A percentile compares a stretch with the other conserved stretches of the same genome.
Conservation (phyloP, 2,113 vertebrate species). For the Corydoras maculifer region DNA sequence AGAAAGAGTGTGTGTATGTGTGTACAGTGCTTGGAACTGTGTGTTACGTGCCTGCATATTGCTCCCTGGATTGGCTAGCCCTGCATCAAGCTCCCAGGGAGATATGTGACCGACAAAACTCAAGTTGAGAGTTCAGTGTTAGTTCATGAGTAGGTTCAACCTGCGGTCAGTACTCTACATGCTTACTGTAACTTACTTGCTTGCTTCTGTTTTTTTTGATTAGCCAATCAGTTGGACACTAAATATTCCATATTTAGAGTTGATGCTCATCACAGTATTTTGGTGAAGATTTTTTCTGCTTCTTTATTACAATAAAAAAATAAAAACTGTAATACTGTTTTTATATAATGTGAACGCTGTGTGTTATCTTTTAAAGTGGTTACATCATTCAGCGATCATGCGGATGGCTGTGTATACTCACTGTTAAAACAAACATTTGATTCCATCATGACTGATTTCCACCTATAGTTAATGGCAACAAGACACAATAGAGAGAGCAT, state of each 20-base stretch:
- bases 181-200: conserved; percentile 39
- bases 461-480: not conserved
- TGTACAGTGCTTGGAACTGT: conserved; percentile 23
- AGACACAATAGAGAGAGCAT: not conserved
- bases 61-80: conserved; percentile 47
- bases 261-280: too few relatives aligned
- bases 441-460: not conserved
- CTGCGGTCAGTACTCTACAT: conserved; percentile 59
- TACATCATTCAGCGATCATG: conserved; percentile 1
- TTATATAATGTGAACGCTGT: too few relatives aligned
- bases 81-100: conserved; percentile 59
- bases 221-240: conserved; percentile 37
- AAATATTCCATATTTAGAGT: conserved; percentile 16
- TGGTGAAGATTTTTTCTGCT: too few relatives aligned
- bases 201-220: conserved; percentile 36
- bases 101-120: conserved; percentile 62
- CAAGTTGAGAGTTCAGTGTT: conserved; percentile 70
- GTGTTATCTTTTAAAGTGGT: not conserved
- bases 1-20: conserved; percentile 26
- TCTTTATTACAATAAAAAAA: too few relatives aligned
- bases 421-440: not conserved
- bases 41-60: conserved; percentile 38
- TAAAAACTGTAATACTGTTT: too few relatives aligned
- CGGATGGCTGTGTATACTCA: not conserved
- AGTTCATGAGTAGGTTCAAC: conserved; percentile 71